Base-by-base conservation (phyloP, 2,113 vertebrate species). In the Beaufortia kweichowensis region DNA sequence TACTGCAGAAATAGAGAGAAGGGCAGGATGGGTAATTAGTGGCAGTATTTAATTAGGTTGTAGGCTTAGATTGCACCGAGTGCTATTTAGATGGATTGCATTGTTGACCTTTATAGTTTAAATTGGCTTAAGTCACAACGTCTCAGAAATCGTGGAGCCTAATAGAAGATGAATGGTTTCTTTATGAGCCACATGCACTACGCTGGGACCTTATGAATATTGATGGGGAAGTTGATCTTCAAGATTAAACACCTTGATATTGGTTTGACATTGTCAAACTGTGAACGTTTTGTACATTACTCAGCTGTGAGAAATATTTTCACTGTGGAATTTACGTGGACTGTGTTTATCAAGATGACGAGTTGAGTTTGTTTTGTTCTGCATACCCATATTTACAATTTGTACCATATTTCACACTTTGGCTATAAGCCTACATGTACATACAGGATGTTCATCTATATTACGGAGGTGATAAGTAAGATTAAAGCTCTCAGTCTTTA, bases 41-140 rank as follows among this genome's bases (percentile, higher is more conserved):
- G 23, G 5, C 60, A 86, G 78, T 77, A 75, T 82, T 87, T 88
- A 82, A 84, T 84, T 86, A 90, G 82, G 33, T 67, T 80, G 68
- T 84, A 72, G 80, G 71, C 66, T 84, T 59, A 79, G 46, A 65
- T 76, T 79, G 72, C 41, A 2, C 66, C 57, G 69, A 77, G 57
- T 63, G 73, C 43, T 59, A 76, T 76, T 85, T 75, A 59, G 81
- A 81, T 82, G 80, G 81, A 87, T 79, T 83, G 81, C 78, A 78
- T 48, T 75, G 66, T 68, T 85, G 82, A 87, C 87, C 83, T 80
- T 83, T 82, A 78, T 28, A 65, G 78, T 43, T 76, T 56, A 77
- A 77, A 67, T 77, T 77, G 79, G 77, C 74, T 81, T 60, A 41
- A 53, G 66, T 61, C 68, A 31, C 41, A 77, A 75, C 69, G 73